Evolutionary conservation across 1,140 invertebrate species (phyloP).

Genomic region (Drosophila miranda): DNA sequence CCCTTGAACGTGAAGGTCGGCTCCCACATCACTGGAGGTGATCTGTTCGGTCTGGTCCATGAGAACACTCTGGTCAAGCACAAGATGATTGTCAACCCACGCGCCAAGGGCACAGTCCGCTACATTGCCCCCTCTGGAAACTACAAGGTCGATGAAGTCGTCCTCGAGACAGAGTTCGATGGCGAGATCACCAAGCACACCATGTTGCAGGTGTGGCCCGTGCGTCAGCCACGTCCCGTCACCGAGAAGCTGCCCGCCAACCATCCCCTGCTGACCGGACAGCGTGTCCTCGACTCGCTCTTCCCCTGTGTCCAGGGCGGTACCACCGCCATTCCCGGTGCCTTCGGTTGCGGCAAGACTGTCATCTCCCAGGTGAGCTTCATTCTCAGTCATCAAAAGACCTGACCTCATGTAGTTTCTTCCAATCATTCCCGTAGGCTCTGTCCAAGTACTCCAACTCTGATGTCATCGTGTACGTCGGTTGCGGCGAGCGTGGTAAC

Average conservation of each 20-base stretch:
- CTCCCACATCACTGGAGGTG: conserved; percentile 98
- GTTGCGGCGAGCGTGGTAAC: conserved; percentile 98
- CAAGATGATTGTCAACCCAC: conserved; percentile 96
- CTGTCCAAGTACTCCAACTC: conserved; percentile 99
- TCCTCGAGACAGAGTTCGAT: conserved; percentile 99
- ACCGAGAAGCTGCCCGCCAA: conserved; percentile 99
- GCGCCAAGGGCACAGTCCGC: conserved; percentile 97
- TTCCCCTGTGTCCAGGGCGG: conserved; percentile 99
- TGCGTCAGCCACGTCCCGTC: conserved; percentile 98
- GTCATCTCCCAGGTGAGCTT: conserved; percentile 88
- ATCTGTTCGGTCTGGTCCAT: conserved; percentile 97
- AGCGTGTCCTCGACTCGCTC: conserved; percentile 98
- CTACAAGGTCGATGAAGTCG: conserved; percentile 97
- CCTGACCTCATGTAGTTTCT: background rate
- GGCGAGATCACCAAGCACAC: conserved; percentile 95
- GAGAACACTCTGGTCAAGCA: conserved; percentile 99
- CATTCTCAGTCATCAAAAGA: background rate
- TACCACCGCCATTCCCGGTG: conserved; percentile 99
- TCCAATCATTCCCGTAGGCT: conserved; percentile 83
- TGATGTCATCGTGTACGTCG: conserved; percentile 99
- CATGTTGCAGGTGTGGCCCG: conserved; percentile 98
- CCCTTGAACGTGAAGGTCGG: conserved; percentile 95
- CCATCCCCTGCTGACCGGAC: conserved; percentile 98
- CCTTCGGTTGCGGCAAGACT: conserved; percentile 98
- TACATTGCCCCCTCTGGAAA: conserved; percentile 96